Conservation (phyloP, 1,140 invertebrate genomes). For the Pteromalus puparum region DNA sequence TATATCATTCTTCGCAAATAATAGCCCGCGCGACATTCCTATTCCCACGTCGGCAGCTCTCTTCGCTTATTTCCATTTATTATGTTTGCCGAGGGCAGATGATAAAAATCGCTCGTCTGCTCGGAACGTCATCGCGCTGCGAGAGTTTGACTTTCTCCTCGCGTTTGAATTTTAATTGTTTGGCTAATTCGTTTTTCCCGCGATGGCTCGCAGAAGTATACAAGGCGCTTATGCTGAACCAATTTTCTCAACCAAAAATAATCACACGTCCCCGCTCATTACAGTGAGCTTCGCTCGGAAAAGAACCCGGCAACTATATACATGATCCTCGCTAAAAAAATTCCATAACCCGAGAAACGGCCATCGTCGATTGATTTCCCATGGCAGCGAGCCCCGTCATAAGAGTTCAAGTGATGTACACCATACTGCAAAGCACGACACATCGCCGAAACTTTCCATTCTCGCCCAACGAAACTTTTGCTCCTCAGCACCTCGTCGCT, state of each 20-base stretch:
- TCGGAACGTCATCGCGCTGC: too few relatives aligned
- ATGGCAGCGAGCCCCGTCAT: background rate
- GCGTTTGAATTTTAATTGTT: background rate
- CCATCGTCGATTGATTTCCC: slow-evolving; percentile 29
- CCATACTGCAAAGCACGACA: too few relatives aligned
- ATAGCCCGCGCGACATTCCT: slow-evolving; percentile 15
- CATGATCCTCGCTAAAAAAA: background rate
- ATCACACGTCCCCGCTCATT: too few relatives aligned
- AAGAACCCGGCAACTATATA: too few relatives aligned
- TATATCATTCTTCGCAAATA: slow-evolving; percentile 43
- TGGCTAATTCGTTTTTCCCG: background rate
- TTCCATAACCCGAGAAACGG: background rate
- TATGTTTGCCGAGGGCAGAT: slow-evolving; percentile 10
- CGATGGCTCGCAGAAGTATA: too few relatives aligned
- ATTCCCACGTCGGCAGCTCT: slow-evolving; percentile 46
- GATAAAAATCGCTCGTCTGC: slow-evolving; percentile 25
- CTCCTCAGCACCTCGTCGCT: background rate
- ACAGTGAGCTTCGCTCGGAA: too few relatives aligned
- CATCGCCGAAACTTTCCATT: slow-evolving; percentile 22
- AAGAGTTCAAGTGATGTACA: background rate
- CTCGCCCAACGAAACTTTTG: background rate
- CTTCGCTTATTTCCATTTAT: slow-evolving; percentile 53
- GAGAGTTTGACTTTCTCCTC: too few relatives aligned
- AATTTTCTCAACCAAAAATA: too few relatives aligned
- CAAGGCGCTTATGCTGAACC: too few relatives aligned